Base-by-base conservation (phyloP, 2,888 invertebrate species). In the Drosophila phalerata region DNA sequence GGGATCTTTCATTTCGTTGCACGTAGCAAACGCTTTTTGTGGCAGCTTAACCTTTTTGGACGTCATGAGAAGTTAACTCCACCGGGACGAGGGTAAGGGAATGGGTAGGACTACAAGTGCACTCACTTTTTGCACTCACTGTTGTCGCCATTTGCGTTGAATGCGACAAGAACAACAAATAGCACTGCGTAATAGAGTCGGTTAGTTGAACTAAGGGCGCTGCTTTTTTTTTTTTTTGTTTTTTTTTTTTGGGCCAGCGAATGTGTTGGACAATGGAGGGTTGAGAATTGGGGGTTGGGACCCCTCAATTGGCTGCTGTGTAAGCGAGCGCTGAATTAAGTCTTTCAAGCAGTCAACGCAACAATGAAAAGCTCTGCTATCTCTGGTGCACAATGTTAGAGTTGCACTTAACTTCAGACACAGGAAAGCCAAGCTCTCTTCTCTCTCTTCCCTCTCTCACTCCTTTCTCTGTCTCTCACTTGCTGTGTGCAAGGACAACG, bases 381-480 rank as follows among this genome's bases (percentile, higher is more conserved):
- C 74, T 77, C 58, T 78, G 79, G 57, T 76, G 86, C 84, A 80
- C 88, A 85, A 85, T 86, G 85, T 88, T 85, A 79, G 89, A 87
- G 85, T 88, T 88, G 84, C 84, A 85, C 89, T 85, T 85, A 85
- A 85, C 89, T 88, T 85, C 85, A 87, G 82, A 77, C 75, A 77
- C 89, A 88, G 89, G 77, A 81, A 85, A 80, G 74, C 75, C 62
- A 58, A 67, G 70, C 58, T 43, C 40, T 15, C 19, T 22, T 3
- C 13, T 4, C 13, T 9, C 45, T 9, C 25, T 15, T 4, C 2
- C 1, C 45, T 25, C n/a, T 25, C 22, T 32, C 30, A 32, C 17
- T 48, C 11, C 32, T 34, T 8, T 19, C 15, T 25, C 19, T 8
- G 32, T 13, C 15, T 15, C 48, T 17, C 11, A 5, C 6, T 22